Evolutionary conservation across 2,888 invertebrate species (phyloP).

Genomic region (Drosophila sordidula): DNA sequence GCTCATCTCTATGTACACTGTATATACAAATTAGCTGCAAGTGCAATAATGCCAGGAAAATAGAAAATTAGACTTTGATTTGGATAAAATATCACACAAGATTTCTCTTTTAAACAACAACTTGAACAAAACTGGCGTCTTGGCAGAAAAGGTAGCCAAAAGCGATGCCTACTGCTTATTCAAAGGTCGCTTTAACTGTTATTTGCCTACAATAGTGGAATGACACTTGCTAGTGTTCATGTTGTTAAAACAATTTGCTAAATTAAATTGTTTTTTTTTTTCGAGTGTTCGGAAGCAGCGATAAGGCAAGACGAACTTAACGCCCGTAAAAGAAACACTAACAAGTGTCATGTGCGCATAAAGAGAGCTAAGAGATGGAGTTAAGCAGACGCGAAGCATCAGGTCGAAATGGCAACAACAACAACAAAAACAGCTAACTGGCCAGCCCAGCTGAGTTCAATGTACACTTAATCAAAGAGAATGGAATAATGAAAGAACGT

Average conservation of each 20-base stretch:
- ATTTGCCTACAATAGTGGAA: neutral
- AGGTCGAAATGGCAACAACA: slow-evolving; percentile 23
- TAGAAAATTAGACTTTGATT: slow-evolving; percentile 40
- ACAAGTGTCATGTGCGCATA: slow-evolving; percentile 31
- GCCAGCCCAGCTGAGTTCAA: slow-evolving; percentile 63
- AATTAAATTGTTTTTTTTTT: too few relatives aligned
- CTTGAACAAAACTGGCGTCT: slow-evolving; percentile 33
- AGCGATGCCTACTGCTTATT: slow-evolving; percentile 35
- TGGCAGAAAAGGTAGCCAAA: slow-evolving; percentile 1
- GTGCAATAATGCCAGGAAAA: slow-evolving; percentile 21
- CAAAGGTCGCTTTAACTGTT: neutral
- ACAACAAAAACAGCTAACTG: slow-evolving; percentile 34
- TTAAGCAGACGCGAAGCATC: slow-evolving; percentile 28
- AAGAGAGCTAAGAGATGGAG: slow-evolving; percentile 18
- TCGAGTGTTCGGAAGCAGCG: slow-evolving; percentile 8
- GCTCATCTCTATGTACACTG: slow-evolving; percentile 86
- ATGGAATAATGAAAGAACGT: slow-evolving; percentile 61
- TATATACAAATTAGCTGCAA: slow-evolving; percentile 85
- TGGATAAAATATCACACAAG: slow-evolving; percentile 42
- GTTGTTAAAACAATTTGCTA: neutral
- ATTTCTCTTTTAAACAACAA: slow-evolving; percentile 44
- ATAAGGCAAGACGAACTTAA: neutral
- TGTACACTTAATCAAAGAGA: slow-evolving; percentile 78
- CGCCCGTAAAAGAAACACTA: slow-evolving; percentile 2
- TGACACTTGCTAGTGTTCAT: neutral